Conservation (phyloP, 2,113 vertebrate species). For the Hippocampus comes region DNA sequence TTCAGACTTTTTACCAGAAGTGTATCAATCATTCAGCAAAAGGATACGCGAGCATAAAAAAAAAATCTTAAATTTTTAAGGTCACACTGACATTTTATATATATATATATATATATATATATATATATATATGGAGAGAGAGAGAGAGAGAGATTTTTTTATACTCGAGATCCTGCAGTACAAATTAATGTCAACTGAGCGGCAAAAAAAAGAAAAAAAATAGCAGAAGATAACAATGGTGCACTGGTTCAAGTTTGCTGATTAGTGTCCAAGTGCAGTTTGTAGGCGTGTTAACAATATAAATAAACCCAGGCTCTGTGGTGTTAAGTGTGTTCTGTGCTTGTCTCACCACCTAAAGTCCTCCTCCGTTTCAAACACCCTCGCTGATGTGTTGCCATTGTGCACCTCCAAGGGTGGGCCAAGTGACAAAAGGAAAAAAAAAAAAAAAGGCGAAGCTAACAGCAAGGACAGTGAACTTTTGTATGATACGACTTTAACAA, state of each 20-base stretch:
- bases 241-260: constrained; percentile 26
- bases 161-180: neutral
- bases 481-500: neutral
- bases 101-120: too few species aligned
- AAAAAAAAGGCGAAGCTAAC: constrained; percentile 12
- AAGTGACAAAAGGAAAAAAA: neutral
- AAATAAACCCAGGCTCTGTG: constrained; percentile 53
- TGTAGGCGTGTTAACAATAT: constrained; percentile 64
- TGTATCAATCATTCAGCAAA: neutral
- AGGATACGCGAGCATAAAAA: too few species aligned
- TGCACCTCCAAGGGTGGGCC: constrained; percentile 18
- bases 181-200: neutral
- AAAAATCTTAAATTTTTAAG: too few species aligned
- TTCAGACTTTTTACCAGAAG: neutral
- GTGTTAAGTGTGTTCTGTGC: constrained; percentile 39
- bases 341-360: constrained; percentile 49
- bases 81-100: too few species aligned
- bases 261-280: constrained; percentile 46
- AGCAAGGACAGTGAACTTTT: constrained; percentile 19
- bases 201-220: constrained; percentile 4
- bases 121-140: too few species aligned
- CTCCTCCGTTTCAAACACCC: constrained; percentile 41
- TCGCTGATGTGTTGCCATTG: constrained; percentile 12
- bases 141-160: too few species aligned
- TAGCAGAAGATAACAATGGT: constrained; percentile 12